Conservation (phyloP, 1,140 invertebrate genomes). For the Aethina tumida region DNA sequence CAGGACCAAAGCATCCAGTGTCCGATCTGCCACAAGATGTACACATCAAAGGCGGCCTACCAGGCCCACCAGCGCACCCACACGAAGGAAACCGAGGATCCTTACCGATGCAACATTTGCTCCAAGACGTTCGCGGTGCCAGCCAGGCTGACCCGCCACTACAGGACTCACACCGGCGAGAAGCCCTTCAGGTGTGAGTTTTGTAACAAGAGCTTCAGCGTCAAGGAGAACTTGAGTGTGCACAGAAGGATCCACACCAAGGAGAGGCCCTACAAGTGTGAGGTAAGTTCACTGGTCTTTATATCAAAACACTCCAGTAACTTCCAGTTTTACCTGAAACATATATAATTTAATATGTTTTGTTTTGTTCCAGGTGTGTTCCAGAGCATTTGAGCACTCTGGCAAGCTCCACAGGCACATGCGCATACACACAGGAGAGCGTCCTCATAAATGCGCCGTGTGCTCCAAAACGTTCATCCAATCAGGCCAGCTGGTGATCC, state of each 20-base stretch:
- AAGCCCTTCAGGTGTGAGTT: slow-evolving; percentile 69
- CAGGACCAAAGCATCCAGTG: slow-evolving; percentile 36
- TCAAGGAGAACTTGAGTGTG: slow-evolving; percentile 85
- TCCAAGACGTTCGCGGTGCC: slow-evolving; percentile 86
- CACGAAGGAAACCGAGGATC: slow-evolving; percentile 54
- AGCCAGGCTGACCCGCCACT: slow-evolving; percentile 82
- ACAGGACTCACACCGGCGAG: slow-evolving; percentile 76
- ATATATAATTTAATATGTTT: too few species aligned
- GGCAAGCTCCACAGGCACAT: slow-evolving; percentile 88
- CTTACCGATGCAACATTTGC: slow-evolving; percentile 83
- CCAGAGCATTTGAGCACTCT: slow-evolving; percentile 83
- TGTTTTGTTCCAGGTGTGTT: too few species aligned
- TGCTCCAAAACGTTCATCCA: slow-evolving; percentile 88
- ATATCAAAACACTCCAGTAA: too few species aligned
- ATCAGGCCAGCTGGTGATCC: slow-evolving; percentile 76
- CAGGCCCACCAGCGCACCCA: slow-evolving; percentile 50
- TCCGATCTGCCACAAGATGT: slow-evolving; percentile 47
- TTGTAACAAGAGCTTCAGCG: slow-evolving; percentile 84
- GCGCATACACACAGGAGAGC: slow-evolving; percentile 83
- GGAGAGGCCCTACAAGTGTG: slow-evolving; percentile 76
- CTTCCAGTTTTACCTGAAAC: too few species aligned
- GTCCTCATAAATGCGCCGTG: slow-evolving; percentile 87
- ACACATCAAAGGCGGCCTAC: slow-evolving; percentile 47
- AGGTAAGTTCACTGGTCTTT: too few species aligned
- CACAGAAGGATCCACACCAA: slow-evolving; percentile 88